phyloP scores from a whole-genome alignment of 2,888 invertebrate species.

The Ennomos erosarius region DNA sequence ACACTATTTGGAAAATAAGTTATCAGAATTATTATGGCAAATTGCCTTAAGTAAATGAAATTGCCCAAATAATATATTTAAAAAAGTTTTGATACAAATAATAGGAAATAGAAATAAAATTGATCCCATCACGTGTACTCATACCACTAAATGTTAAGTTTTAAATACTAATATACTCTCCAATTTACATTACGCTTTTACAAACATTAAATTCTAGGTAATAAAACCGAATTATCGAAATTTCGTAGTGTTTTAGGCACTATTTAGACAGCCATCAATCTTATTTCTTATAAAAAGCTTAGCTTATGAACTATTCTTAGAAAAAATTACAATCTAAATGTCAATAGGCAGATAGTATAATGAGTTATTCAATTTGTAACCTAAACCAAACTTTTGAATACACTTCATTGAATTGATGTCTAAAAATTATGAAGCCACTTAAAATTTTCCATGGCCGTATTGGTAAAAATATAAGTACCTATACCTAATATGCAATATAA shows the following conservation, averaged over 20 bases:
- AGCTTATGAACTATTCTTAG: slow-evolving; percentile 68
- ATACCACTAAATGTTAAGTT: slow-evolving; percentile 64
- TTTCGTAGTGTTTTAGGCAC: slow-evolving; percentile 85
- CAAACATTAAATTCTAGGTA: slow-evolving; percentile 73
- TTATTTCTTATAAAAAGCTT: slow-evolving; percentile 83
- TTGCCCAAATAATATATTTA: background rate
- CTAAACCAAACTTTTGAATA: slow-evolving; percentile 62
- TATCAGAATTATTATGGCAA: no score
- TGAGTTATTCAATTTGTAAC: slow-evolving; percentile 69
- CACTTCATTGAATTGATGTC: slow-evolving; percentile 41
- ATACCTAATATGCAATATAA: no score
- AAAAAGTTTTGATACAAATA: background rate
- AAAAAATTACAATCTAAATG: slow-evolving; percentile 79
- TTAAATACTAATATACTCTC: slow-evolving; percentile 58
- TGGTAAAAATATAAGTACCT: no score
- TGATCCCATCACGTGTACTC: slow-evolving; percentile 77
- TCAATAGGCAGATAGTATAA: slow-evolving; percentile 82
- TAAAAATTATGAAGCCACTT: slow-evolving; percentile 18
- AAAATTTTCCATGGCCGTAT: background rate
- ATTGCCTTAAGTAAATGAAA: no score
- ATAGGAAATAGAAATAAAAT: slow-evolving; percentile 58
- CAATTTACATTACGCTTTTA: slow-evolving; percentile 68
- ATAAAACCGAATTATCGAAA: slow-evolving; percentile 83
- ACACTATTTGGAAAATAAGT: no score
- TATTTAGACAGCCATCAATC: slow-evolving; percentile 86